phyloP scores from a whole-genome alignment of 2,113 vertebrate genomes.

The Catharus fuscescens region DNA sequence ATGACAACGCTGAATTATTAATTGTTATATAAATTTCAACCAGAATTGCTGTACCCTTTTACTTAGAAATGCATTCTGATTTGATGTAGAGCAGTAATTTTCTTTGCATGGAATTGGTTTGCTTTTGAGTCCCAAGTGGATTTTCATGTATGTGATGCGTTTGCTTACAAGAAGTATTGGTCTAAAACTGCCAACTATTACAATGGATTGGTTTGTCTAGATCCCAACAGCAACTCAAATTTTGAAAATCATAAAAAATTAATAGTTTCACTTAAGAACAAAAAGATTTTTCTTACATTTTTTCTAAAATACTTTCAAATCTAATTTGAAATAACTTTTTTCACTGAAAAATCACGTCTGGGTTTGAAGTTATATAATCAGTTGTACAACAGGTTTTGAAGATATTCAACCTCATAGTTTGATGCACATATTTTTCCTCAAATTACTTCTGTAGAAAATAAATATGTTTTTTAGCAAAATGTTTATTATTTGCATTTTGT shows the following conservation, averaged over 20 bases:
- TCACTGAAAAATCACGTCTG: background rate
- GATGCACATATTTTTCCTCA: background rate
- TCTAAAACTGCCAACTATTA: background rate
- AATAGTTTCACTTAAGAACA: background rate
- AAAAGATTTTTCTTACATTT: background rate
- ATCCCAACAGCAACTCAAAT: background rate
- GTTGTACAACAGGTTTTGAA: background rate
- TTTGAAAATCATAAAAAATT: background rate
- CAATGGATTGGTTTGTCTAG: background rate
- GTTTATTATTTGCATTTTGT: background rate
- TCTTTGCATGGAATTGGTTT: background rate
- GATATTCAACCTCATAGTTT: background rate
- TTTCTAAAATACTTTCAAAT: background rate
- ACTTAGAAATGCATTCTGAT: background rate
- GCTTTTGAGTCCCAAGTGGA: background rate
- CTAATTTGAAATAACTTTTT: background rate
- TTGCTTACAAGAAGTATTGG: background rate
- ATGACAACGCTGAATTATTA: background rate
- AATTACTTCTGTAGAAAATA: background rate
- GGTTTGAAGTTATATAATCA: background rate
- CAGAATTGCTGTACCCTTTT: background rate
- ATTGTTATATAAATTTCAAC: background rate
- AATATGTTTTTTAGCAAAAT: background rate
- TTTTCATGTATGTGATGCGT: background rate
- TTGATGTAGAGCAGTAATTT: background rate